Evolutionary conservation across 2,797 vertebrate species (phyloP).

Genomic region (Hozukius guyotensis): DNA sequence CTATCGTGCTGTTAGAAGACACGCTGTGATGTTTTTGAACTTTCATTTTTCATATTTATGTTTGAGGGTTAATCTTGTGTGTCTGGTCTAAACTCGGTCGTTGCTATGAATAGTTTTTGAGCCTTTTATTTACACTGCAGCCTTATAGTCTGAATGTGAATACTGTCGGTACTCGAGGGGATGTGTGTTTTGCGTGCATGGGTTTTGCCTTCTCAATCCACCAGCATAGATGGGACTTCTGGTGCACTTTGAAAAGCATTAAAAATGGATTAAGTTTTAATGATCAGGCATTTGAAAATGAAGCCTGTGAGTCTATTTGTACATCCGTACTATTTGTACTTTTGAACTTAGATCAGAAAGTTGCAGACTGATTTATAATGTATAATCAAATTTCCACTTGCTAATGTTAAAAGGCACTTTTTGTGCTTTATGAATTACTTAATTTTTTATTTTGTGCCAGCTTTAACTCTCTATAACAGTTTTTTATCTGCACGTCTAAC

Average conservation of each 20-base stretch:
- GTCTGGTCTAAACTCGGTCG: not conserved
- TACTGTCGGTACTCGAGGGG: not conserved
- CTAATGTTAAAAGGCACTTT: slow-evolving; percentile 7
- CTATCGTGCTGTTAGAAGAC: not conserved
- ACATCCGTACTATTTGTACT: slow-evolving; percentile 32
- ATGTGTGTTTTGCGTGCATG: not conserved
- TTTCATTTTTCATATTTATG: not conserved
- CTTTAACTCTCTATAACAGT: not conserved
- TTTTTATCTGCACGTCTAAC: slow-evolving; percentile 15
- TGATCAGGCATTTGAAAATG: slow-evolving; percentile 19
- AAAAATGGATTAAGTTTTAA: slow-evolving; percentile 51
- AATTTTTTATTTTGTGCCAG: not conserved
- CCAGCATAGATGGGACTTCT: slow-evolving; percentile 28
- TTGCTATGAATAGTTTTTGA: not conserved
- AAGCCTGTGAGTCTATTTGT: slow-evolving; percentile 35
- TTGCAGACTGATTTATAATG: slow-evolving; percentile 44
- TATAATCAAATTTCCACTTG: slow-evolving; percentile 10
- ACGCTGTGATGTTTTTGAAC: slow-evolving; percentile 15
- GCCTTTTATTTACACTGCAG: slow-evolving; percentile 16
- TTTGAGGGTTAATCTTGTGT: not conserved
- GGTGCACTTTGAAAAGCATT: slow-evolving; percentile 45
- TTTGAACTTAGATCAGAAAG: slow-evolving; percentile 37
- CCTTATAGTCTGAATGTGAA: slow-evolving; percentile 17
- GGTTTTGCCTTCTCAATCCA: slow-evolving; percentile 18
- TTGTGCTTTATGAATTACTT: not conserved